A percentile compares a stretch with the other conserved stretches of the same genome.
Conservation (phyloP, 1,140 invertebrate genomes). For the Idris sp. region DNA sequence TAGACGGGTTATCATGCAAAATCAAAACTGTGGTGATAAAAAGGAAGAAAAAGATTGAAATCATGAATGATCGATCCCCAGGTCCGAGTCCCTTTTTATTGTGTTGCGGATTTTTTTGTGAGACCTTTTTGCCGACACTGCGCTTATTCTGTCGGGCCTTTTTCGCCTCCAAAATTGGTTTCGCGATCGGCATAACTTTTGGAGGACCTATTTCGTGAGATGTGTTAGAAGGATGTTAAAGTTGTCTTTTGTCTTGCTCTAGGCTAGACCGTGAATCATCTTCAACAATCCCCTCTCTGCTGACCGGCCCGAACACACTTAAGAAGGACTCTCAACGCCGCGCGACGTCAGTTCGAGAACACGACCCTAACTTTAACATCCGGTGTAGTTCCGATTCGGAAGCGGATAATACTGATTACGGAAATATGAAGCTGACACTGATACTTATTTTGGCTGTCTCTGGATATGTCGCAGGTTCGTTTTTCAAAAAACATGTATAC, state of each 20-base stretch:
- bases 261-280: slow-evolving; percentile 75
- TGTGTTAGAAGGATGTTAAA: slow-evolving; percentile 48
- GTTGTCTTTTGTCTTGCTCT: slow-evolving; percentile 68
- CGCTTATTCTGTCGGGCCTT: too few relatives aligned
- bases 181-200: slow-evolving; percentile 37
- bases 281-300: slow-evolving; percentile 73
- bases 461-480: slow-evolving; percentile 74
- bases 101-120: too few relatives aligned
- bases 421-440: slow-evolving; percentile 72
- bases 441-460: slow-evolving; percentile 68
- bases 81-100: too few relatives aligned
- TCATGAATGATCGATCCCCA: too few relatives aligned
- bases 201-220: slow-evolving; percentile 16
- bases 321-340: slow-evolving; percentile 73
- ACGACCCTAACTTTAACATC: slow-evolving; percentile 77
- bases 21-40: too few relatives aligned
- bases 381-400: slow-evolving; percentile 70
- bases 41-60: too few relatives aligned
- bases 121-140: too few relatives aligned
- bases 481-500: too few relatives aligned
- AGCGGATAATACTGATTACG: slow-evolving; percentile 64
- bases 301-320: slow-evolving; percentile 75
- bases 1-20: too few relatives aligned
- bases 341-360: slow-evolving; percentile 77
- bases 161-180: slow-evolving; percentile 42